Base-by-base conservation (phyloP, 1,140 invertebrate genomes). In the Neodiprion virginianus region DNA sequence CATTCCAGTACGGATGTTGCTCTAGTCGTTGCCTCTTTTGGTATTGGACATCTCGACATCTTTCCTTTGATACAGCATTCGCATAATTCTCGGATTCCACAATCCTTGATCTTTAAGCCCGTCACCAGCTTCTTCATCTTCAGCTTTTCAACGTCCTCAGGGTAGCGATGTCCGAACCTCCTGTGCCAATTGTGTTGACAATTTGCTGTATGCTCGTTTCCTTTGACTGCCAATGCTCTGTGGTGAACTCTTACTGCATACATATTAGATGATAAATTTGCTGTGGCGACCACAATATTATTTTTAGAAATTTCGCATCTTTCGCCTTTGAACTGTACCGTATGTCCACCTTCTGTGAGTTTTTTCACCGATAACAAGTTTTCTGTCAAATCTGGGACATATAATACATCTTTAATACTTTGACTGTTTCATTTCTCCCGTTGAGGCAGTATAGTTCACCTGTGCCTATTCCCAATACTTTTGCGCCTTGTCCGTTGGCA, bases 321-420 rank as follows among this genome's bases (percentile, higher is more conserved):
- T 10, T 79, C 23, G 0, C 73, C 40, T 8, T 75, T 66, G 21
- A 77, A 79, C 0, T 67, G 23, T 14, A 75, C 21, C 7, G 28
- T 68, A 17, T 72, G 71, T 1, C 84, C 85, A 73, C 77, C 78
- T 23, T 83, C 78, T 7, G 81, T 73, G 0, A 75, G 79, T 12
- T 78, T 48, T 48, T 80, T 84, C 8, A 84, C 80, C 1, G 86
- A 88, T 14, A 88, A 83, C 53, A 88, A 73, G 72, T 86, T 88
- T 21, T 71, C 82, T 65, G 83, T 79, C 12, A 89, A 73, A 74
- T 86, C 79, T 0, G 87, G 86, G 50, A 87, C 81, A 76, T 76
- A 87, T 69, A 85, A 71, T 0, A 88, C 85, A 71, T 88, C 81
- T 0, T 81, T 12, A 85, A 78, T 11, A 61, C n/a, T 61, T 14